Evolutionary conservation across 1,140 invertebrate genomes (phyloP).

Genomic region (Palaemon carinicauda): DNA sequence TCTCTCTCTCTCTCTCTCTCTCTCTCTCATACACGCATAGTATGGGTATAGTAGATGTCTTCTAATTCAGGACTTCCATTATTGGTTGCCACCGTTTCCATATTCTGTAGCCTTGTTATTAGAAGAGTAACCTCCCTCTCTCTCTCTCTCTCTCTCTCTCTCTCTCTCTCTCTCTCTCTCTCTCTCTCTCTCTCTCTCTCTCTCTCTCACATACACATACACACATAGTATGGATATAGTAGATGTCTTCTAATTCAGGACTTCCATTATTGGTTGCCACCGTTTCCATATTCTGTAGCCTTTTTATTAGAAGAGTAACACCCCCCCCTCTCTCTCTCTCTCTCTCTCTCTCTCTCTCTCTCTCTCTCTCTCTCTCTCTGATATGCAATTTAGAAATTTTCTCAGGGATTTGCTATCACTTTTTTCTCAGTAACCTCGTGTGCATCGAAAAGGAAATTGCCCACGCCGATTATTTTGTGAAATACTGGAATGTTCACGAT

Average conservation of each 20-base stretch:
- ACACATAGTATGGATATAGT: too few relatives aligned
- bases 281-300: neutral
- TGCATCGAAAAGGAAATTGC: too few relatives aligned
- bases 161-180: neutral
- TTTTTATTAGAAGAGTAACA: too few relatives aligned
- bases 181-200: neutral
- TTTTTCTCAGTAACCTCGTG: too few relatives aligned
- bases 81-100: neutral
- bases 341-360: neutral
- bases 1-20: neutral
- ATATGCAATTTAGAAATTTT: neutral
- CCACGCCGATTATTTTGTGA: too few relatives aligned
- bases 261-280: neutral
- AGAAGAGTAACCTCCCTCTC: neutral
- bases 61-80: neutral
- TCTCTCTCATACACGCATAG: too few relatives aligned
- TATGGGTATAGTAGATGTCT: too few relatives aligned
- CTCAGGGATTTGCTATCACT: neutral
- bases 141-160: neutral
- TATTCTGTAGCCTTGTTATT: too few relatives aligned
- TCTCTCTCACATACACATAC: too few relatives aligned
- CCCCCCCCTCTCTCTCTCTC: neutral
- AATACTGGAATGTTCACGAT: too few relatives aligned
- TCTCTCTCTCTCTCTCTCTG: neutral
- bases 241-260: neutral